Evolutionary conservation across 2,888 invertebrate genomes (phyloP).

Genomic region (Drosophila birchii): DNA sequence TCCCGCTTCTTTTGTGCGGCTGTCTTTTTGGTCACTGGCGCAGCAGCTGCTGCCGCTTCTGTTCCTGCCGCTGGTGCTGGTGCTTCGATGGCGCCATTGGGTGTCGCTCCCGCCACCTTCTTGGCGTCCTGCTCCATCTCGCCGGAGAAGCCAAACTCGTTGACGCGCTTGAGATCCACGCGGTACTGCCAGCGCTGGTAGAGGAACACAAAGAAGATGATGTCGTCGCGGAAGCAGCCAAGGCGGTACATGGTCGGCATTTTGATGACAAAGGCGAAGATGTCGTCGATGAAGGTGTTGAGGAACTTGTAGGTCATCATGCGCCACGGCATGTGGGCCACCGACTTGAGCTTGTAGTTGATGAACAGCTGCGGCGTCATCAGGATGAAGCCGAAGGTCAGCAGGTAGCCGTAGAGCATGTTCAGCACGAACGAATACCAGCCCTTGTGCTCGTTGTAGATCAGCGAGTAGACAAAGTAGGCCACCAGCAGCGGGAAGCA

Average conservation of each 20-base stretch:
- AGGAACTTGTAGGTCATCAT: conserved; percentile 99
- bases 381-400: conserved; percentile 99
- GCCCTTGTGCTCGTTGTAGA: conserved; percentile 98
- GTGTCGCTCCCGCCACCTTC: conserved; percentile 40
- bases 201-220: conserved; percentile 99
- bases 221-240: conserved; percentile 99
- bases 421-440: conserved; percentile 99
- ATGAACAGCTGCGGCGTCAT: conserved; percentile 99
- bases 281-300: conserved; percentile 99
- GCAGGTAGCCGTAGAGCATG: conserved; percentile 98
- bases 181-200: conserved; percentile 99
- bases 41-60: conserved; percentile 13
- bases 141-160: conserved; percentile 99
- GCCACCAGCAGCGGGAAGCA: conserved; percentile 96
- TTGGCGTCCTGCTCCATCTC: conserved; percentile 88
- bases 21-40: conserved; percentile 69
- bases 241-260: conserved; percentile 99
- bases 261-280: conserved; percentile 99
- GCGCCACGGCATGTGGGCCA: conserved; percentile 99
- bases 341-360: conserved; percentile 99
- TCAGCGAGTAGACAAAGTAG: conserved; percentile 97
- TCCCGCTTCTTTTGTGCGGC: conserved; percentile 83
- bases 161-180: conserved; percentile 96
- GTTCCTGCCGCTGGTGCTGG: conserved; percentile 8
- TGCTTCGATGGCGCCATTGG: conserved; percentile 55